phyloP scores from a whole-genome alignment of 2,113 vertebrate genomes.

The Coturnix japonica region DNA sequence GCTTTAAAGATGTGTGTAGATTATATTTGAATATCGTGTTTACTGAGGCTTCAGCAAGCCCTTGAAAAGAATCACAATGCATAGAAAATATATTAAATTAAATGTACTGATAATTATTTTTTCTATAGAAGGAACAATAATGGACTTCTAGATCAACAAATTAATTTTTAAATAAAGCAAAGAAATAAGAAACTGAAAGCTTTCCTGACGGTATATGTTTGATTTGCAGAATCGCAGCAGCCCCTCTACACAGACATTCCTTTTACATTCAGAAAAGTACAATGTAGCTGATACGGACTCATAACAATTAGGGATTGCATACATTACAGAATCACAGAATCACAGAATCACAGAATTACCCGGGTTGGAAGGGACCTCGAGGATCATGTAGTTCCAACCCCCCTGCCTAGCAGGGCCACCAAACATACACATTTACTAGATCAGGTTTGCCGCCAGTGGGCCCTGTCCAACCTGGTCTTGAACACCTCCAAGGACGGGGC shows the following conservation, averaged over 20 bases:
- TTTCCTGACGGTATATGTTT: background rate
- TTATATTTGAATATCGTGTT: background rate
- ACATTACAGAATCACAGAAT: no score
- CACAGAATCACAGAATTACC: no score
- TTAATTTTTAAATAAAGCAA: background rate
- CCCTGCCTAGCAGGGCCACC: no score
- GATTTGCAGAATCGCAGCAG: background rate
- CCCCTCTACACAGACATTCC: background rate
- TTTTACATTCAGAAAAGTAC: background rate
- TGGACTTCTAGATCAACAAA: background rate
- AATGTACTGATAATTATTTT: background rate
- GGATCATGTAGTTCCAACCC: no score
- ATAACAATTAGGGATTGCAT: background rate
- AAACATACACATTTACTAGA: no score
- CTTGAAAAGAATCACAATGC: background rate
- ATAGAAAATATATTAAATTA: background rate
- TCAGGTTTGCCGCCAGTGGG: no score
- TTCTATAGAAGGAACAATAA: background rate
- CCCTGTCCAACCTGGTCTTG: no score
- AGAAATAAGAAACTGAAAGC: background rate
- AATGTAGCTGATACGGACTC: background rate
- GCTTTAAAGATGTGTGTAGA: background rate
- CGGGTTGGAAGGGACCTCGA: no score
- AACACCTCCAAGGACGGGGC: no score
- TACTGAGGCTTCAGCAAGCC: background rate